These are phyloP conservation scores for Lathamus discolor DNA, from an alignment of 2,113 vertebrate genomes.

Conservation along the genomic window DNA sequence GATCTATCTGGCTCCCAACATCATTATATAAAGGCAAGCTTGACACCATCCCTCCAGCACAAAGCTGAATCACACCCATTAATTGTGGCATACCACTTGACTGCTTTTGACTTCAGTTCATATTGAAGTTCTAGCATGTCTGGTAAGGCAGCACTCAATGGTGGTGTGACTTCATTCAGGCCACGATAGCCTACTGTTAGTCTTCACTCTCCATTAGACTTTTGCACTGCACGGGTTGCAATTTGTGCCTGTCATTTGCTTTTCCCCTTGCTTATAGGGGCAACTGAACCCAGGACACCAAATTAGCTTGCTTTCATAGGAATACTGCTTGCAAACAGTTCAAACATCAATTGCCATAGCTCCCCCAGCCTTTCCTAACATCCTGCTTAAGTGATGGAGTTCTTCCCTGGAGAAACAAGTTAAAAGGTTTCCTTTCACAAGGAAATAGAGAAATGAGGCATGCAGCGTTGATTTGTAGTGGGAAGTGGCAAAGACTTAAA, in stretches of 20 bases:
- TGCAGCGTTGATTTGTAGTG: rapidly evolving
- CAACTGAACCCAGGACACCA: neutral
- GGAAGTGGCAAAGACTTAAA: neutral
- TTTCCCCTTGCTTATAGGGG: neutral
- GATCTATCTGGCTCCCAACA: neutral
- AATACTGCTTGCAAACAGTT: neutral
- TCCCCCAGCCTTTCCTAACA: neutral
- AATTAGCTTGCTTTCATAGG: neutral
- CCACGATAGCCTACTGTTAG: neutral
- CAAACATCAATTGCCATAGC: neutral
- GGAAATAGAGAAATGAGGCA: neutral
- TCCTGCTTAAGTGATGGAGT: neutral
- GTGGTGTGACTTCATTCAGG: neutral
- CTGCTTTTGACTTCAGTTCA: neutral
- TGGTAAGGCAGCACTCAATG: neutral
- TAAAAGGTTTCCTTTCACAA: neutral
- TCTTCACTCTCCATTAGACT: neutral
- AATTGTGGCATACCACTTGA: constrained; percentile 75
- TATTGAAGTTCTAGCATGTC: neutral
- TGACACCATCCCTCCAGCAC: constrained; percentile 87
- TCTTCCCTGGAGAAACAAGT: neutral
- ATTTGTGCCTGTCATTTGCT: neutral
- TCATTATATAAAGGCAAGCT: constrained; percentile 90
- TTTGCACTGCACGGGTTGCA: neutral
- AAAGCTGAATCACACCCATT: constrained; percentile 86